A percentile compares a stretch with the other conserved stretches of the same genome.
phyloP scores from a whole-genome alignment of 2,113 vertebrate species.

The Archilochus colubris region DNA sequence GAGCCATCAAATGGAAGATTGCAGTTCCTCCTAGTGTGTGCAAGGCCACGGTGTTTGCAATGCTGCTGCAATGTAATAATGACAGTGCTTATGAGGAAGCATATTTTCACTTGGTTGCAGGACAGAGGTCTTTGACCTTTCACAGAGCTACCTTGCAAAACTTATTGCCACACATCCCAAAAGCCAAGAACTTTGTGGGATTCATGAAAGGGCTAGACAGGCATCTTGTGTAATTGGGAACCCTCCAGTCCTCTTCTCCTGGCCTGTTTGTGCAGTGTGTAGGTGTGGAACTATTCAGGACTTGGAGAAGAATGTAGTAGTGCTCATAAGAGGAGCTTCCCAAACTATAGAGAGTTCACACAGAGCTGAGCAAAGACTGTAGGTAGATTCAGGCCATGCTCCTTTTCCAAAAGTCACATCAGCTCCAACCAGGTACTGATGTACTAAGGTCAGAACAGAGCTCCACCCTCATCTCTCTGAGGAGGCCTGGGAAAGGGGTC shows the following conservation, averaged over 20 bases:
- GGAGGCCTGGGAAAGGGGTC: background rate
- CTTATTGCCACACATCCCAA: background rate
- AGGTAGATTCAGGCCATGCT: background rate
- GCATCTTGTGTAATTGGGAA: background rate
- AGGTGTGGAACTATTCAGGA: background rate
- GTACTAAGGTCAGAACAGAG: background rate
- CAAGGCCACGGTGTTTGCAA: background rate
- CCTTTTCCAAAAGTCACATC: background rate
- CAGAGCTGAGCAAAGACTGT: background rate
- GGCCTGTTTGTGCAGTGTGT: background rate
- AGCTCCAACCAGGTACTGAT: background rate
- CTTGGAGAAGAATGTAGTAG: background rate
- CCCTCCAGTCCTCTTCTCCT: background rate
- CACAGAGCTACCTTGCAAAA: constrained; percentile 32
- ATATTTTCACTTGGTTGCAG: background rate
- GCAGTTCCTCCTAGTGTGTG: background rate
- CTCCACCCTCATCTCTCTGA: background rate
- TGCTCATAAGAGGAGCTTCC: background rate
- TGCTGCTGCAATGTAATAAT: background rate
- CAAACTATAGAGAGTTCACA: background rate
- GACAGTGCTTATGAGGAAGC: background rate
- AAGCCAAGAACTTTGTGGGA: constrained; percentile 15
- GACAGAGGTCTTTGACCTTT: constrained; percentile 31
- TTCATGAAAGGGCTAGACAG: background rate
- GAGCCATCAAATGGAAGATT: background rate